Base-by-base conservation (phyloP, 2,113 vertebrate genomes). In the Plestiodon gilberti region DNA sequence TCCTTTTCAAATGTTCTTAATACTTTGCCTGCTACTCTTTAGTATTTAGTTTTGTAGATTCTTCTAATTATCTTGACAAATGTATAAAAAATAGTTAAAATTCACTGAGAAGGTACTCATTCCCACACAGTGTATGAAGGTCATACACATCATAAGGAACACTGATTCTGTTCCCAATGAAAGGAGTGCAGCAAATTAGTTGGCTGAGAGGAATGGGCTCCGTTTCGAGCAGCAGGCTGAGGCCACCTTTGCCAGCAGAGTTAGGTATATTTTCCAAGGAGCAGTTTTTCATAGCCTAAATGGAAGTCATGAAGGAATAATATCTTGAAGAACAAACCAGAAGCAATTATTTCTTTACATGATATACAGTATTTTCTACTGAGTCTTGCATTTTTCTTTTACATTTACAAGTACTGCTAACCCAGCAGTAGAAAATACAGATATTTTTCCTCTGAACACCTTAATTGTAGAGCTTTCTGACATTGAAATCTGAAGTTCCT, bases 361-460 rank as follows among this genome's bases (percentile, higher is more conserved):
- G 11, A 23, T 43, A 55, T 78, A 78, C 74, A n/a, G n/a, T n/a
- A n/a, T n/a, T 65, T 85, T 70, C 64, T 79, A 18, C 57, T 70
- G 17, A 79, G 55, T 57, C 18, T 48, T 33, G 8, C n/a, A 48
- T 71, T 80, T 48, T 62, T 40, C 14, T 13, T 70, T 79, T 40
- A 11, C 52, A 71, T 61, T n/a, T 62, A 57, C 80, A 52, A 70
- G 43, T 15, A 35, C 69, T 64, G 10, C 9, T 85, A 78, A 67
- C 33, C 13, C 38, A 81, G 67, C 57, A 73, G n/a, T 52, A 48
- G 20, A 76, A 81, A 9, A 76, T 55, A 13, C 1, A 81, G 64
- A 57, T 83, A 84, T n/a, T 82, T 78, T 83, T 43, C 18, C 40
- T n/a, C 18, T 48, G 28, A 81, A 43, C 84, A 67, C 62, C 84